Percentiles rank a stretch among this genome's conserved stretches.
phyloP scores from a whole-genome alignment of 2,113 vertebrate genomes.

The Paradoxurus hermaphroditus region DNA sequence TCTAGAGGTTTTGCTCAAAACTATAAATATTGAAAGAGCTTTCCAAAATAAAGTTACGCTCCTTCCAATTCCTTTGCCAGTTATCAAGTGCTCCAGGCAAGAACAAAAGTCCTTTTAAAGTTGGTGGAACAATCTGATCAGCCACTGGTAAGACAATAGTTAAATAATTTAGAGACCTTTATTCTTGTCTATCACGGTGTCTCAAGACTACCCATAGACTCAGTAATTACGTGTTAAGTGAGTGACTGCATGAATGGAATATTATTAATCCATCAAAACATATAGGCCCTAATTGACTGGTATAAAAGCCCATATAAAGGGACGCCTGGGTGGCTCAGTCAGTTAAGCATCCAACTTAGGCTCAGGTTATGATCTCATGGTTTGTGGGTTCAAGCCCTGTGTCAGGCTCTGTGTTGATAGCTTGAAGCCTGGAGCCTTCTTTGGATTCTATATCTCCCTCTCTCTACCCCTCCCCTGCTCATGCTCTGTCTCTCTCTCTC shows the following conservation, averaged over 20 bases:
- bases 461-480: too few relatives aligned
- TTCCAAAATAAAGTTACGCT: slow-evolving; percentile 1
- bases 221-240: not conserved
- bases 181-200: not conserved
- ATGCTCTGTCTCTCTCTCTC: too few relatives aligned
- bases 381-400: too few relatives aligned
- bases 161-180: not conserved
- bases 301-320: not conserved
- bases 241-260: not conserved
- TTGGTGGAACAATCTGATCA: not conserved
- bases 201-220: not conserved
- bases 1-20: not conserved
- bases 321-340: too few relatives aligned
- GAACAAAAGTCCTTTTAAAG: not conserved
- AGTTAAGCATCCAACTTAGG: too few relatives aligned
- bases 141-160: not conserved
- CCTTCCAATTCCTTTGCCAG: not conserved
- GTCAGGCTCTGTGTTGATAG: too few relatives aligned
- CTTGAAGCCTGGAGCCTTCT: too few relatives aligned
- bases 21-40: not conserved
- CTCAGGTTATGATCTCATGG: too few relatives aligned
- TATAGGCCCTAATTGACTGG: not conserved
- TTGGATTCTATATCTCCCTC: too few relatives aligned
- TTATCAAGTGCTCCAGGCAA: not conserved
- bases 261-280: not conserved